Evolutionary conservation across 2,888 invertebrate genomes (phyloP).

Genomic region (Crossocerus cetratus): DNA sequence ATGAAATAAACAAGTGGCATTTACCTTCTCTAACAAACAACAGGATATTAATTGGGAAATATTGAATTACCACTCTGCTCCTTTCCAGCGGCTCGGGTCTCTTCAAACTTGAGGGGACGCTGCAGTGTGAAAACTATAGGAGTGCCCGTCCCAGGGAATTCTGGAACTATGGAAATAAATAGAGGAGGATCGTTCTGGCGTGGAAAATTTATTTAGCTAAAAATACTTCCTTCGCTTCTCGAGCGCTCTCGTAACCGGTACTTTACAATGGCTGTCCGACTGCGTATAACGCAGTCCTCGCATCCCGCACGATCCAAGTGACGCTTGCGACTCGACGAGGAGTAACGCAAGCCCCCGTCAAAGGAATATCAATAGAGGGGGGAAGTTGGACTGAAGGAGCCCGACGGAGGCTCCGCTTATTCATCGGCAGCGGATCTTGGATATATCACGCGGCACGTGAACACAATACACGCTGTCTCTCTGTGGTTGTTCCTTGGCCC

Average conservation of each 20-base stretch:
- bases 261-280: background rate
- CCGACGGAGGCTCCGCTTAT: background rate
- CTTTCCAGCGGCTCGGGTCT: too few species aligned
- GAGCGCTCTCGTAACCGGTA: background rate
- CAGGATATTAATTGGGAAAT: too few species aligned
- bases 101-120: too few species aligned
- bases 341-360: background rate
- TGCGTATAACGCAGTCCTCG: background rate
- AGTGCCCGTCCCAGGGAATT: too few species aligned
- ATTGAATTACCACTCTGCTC: too few species aligned
- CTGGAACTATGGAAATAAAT: too few species aligned
- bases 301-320: background rate
- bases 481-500: background rate
- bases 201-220: conserved; percentile 3
- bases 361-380: background rate
- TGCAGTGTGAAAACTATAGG: too few species aligned
- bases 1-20: too few species aligned
- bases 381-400: background rate
- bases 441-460: background rate
- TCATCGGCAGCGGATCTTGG: background rate
- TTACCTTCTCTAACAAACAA: too few species aligned
- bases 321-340: background rate
- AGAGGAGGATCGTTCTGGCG: too few species aligned
- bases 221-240: background rate
- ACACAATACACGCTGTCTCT: background rate